Evolutionary conservation across 2,888 invertebrate genomes (phyloP), one percentile per base, ranked within the genome.

Genomic region (Dusona sp.): DNA sequence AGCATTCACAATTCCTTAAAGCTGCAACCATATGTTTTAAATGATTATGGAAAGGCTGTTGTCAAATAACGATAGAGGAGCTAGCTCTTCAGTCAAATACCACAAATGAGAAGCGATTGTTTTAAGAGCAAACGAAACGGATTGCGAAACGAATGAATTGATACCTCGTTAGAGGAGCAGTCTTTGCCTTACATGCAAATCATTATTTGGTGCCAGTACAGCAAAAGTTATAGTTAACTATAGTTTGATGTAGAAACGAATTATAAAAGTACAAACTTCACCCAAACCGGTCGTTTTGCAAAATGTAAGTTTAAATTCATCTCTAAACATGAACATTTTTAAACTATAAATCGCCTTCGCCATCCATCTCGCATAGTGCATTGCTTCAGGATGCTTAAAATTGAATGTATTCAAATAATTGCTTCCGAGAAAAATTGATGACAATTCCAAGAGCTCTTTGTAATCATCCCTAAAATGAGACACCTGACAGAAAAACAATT

Each of bases 301-400:
- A 2, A 1, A 38, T 0, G 87, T 88, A 6, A 91, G 54, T 2
- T 72, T 57, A 75, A 91, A 91, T 64, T 90, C 80, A 7, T 84
- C 57, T 65, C 88, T 79, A 75, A 91, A 91, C 25, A 92, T 65
- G 75, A 80, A 91, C 36, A 92, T 91, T 88, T 92, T 91, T 22
- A 89, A 87, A 25, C 83, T 88, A 65, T 90, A 91, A 68, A 91
- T 89, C 7, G 89, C 90, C 79, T 90, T 91, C 1, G 89, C 51
- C 89, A 91, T 90, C 89, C 91, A 92, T 33, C 90, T 61, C 13
- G 91, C 90, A 83, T 90, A 89, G 45, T 90, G 90, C 54, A 89
- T 79, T 22, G 90, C 88, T 78, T 90, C 91, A 36, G 89, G 89
- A 75, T 36, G 65, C 42, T 80, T 80, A 70, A 88, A 88, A 29